Percentiles rank a stretch among this genome's conserved stretches.
These are phyloP conservation scores for Gobiocypris rarus DNA, from an alignment of 2,113 vertebrate species.

Conservation along the genomic window DNA sequence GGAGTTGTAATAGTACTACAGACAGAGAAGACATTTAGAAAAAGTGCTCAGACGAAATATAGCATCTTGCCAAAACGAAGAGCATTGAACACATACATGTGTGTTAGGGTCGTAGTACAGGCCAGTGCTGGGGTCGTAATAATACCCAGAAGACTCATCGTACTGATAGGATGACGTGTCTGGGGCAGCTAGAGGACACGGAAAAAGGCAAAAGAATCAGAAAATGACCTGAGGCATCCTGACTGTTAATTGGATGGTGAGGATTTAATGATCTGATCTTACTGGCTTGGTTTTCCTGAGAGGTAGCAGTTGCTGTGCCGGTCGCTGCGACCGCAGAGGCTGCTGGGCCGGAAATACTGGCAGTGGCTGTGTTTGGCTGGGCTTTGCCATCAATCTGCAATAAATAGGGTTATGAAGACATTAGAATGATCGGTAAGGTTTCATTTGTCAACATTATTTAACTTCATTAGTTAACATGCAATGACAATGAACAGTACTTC, in stretches of 20 bases:
- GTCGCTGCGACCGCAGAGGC: constrained; percentile 37
- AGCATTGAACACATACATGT: constrained; percentile 78
- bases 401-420: neutral
- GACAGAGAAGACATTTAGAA: neutral
- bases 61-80: neutral
- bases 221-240: neutral
- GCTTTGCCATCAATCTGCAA: constrained; percentile 43
- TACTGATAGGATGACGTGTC: constrained; percentile 96
- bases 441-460: too few species aligned
- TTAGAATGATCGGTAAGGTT: neutral
- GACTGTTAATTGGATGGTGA: neutral
- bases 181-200: constrained; percentile 81
- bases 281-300: constrained; percentile 43
- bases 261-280: neutral
- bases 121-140: constrained; percentile 92
- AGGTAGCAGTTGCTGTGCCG: constrained; percentile 55
- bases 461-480: too few species aligned
- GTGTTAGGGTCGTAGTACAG: constrained; percentile 96
- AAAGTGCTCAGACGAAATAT: neutral
- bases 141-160: constrained; percentile 96
- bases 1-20: constrained; percentile 96
- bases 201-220: constrained; percentile 3
- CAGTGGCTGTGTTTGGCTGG: constrained; percentile 41
- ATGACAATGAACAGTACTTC: too few species aligned
- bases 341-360: constrained; percentile 48